Percentiles rank a stretch among this genome's conserved stretches.
phyloP scores from a whole-genome alignment of 2,797 vertebrate species.

The Agapornis canus region DNA sequence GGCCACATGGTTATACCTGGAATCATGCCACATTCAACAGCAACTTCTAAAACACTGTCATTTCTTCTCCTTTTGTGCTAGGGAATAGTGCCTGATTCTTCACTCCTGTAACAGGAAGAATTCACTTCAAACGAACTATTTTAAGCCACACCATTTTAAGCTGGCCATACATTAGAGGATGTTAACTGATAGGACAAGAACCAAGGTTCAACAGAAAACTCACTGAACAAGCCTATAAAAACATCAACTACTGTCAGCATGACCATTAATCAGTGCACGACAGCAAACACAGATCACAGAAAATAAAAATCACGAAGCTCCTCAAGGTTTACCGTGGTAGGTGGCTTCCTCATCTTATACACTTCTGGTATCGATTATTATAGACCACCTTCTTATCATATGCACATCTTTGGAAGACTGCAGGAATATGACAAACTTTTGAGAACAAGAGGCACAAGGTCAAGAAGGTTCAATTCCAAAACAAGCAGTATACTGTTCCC shows the following conservation, averaged over 20 bases:
- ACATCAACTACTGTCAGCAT: not conserved
- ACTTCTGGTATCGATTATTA: not conserved
- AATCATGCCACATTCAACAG: not conserved
- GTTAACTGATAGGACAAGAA: not conserved
- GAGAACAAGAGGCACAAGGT: not conserved
- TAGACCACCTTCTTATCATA: not conserved
- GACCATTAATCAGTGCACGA: not conserved
- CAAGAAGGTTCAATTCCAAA: not conserved
- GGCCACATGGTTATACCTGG: not conserved
- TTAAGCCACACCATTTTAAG: constrained; percentile 7
- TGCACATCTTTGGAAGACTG: not conserved
- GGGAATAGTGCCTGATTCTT: not conserved
- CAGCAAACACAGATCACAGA: not conserved
- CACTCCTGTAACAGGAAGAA: not conserved
- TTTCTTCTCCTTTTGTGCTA: not conserved
- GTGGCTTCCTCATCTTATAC: not conserved
- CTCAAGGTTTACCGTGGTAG: not conserved
- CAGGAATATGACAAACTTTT: not conserved
- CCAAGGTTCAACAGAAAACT: not conserved
- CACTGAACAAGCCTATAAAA: not conserved
- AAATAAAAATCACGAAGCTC: not conserved
- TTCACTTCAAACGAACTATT: constrained; percentile 2
- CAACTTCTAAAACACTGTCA: not conserved
- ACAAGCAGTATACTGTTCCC: not conserved
- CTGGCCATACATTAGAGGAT: not conserved